Evolutionary conservation across 1,140 invertebrate species (phyloP).

Genomic region (Drosophila pruinosa): DNA sequence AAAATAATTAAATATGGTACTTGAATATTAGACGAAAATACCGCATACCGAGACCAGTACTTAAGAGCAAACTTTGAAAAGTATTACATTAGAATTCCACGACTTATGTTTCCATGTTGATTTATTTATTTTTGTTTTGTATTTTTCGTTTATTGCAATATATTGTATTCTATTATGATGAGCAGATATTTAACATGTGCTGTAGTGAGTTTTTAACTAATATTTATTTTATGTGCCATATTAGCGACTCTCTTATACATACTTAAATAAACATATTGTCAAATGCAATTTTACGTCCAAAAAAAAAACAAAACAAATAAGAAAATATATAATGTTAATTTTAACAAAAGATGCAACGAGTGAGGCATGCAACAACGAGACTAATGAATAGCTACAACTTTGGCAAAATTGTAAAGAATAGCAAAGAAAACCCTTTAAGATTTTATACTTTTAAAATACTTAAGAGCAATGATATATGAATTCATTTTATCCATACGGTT

Average conservation of each 20-base stretch:
- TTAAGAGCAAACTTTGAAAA: constrained; percentile 70
- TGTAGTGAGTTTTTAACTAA: constrained; percentile 75
- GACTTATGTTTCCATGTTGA: constrained; percentile 21
- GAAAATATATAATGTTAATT: not conserved
- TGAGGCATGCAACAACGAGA: constrained; percentile 49
- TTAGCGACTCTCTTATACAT: constrained; percentile 55
- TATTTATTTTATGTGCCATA: constrained; percentile 73
- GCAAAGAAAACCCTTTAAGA: constrained; percentile 12
- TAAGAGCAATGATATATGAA: constrained; percentile 13
- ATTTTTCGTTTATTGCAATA: constrained; percentile 38
- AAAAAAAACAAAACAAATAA: not conserved
- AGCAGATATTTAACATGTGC: constrained; percentile 76
- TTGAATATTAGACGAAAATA: constrained; percentile 16
- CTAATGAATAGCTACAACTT: constrained; percentile 27
- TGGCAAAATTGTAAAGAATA: constrained; percentile 18
- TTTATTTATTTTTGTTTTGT: constrained; percentile 25
- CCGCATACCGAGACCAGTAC: constrained; percentile 69
- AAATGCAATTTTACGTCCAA: constrained; percentile 41
- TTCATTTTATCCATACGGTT: not conserved
- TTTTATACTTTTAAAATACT: not conserved
- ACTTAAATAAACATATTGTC: constrained; percentile 18
- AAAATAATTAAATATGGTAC: constrained; percentile 31
- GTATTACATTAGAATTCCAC: constrained; percentile 81
- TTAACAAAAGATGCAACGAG: constrained; percentile 25
- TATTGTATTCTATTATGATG: constrained; percentile 23